phyloP scores from a whole-genome alignment of 2,113 vertebrate genomes.

The Polypterus senegalus region DNA sequence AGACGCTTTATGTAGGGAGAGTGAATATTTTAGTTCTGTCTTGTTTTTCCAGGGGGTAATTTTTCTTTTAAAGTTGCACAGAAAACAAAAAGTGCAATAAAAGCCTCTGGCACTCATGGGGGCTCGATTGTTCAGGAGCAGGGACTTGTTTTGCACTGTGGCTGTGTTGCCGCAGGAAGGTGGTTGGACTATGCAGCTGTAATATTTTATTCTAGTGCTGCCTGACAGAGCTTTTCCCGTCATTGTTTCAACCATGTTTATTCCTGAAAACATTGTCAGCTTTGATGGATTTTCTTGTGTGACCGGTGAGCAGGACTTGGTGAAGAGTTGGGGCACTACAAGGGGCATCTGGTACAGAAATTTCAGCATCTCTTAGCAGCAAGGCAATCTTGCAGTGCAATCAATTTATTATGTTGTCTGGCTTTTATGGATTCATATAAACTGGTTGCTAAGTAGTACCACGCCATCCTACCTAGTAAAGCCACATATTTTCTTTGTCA shows the following conservation, averaged over 20 bases:
- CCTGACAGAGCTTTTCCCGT: constrained; percentile 43
- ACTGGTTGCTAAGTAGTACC: too few relatives aligned
- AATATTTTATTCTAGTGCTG: constrained; percentile 39
- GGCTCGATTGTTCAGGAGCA: constrained; percentile 31
- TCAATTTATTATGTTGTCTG: too few relatives aligned
- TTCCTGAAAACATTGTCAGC: constrained; percentile 34
- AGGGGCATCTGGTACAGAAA: too few relatives aligned
- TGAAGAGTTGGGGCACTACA: too few relatives aligned
- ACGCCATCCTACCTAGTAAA: too few relatives aligned
- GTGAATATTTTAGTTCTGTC: constrained; percentile 25
- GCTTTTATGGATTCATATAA: too few relatives aligned
- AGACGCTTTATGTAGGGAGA: constrained; percentile 19
- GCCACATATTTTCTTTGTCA: too few relatives aligned
- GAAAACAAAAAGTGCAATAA: constrained; percentile 34
- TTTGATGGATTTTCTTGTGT: constrained; percentile 33
- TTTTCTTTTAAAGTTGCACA: constrained; percentile 52
- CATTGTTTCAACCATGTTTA: constrained; percentile 57
- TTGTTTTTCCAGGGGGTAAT: constrained; percentile 42
- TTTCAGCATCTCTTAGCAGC: too few relatives aligned
- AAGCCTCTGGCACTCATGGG: constrained; percentile 29
- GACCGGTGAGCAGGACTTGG: constrained; percentile 5
- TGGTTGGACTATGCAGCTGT: constrained; percentile 37
- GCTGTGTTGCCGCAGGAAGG: constrained; percentile 61
- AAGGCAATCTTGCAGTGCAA: too few relatives aligned
- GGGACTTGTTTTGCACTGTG: constrained; percentile 45